phyloP scores from a whole-genome alignment of 2,113 vertebrate species.

The Collichthys lucidus region DNA sequence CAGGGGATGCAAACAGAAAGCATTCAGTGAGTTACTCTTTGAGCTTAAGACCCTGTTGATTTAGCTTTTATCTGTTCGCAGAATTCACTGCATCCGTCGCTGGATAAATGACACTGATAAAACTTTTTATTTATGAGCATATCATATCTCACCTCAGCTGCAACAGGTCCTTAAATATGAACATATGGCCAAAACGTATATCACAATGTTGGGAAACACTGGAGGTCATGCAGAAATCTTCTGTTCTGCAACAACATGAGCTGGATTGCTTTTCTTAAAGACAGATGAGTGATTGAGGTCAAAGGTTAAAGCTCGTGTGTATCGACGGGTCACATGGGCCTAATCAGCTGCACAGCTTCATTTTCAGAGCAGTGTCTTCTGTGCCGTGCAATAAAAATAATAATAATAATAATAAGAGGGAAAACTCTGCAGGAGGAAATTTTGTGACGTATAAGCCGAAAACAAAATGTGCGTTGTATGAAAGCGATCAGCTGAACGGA shows the following conservation, averaged over 20 bases:
- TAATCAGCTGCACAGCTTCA: background rate
- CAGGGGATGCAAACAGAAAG: background rate
- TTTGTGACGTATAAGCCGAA: slow-evolving; percentile 54
- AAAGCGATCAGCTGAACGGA: slow-evolving; percentile 64
- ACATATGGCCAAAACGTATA: too few species aligned
- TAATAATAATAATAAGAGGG: background rate
- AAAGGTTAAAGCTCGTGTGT: fast-evolving
- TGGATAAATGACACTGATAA: too few species aligned
- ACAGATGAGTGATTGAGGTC: background rate
- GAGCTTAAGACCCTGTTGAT: background rate
- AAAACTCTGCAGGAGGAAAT: slow-evolving; percentile 17
- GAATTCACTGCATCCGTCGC: too few species aligned
- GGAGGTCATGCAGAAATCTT: too few species aligned
- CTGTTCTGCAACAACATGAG: background rate
- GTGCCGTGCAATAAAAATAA: background rate
- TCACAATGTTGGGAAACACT: too few species aligned
- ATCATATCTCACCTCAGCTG: too few species aligned
- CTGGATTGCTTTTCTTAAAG: background rate
- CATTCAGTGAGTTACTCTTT: background rate
- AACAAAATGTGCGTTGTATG: slow-evolving; percentile 68
- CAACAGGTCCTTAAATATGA: too few species aligned
- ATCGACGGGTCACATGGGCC: background rate
- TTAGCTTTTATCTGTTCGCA: background rate
- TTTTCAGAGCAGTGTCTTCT: background rate
- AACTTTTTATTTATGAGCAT: too few species aligned